phyloP scores from a whole-genome alignment of 1,140 invertebrate genomes.

The Ceratina australensis region DNA sequence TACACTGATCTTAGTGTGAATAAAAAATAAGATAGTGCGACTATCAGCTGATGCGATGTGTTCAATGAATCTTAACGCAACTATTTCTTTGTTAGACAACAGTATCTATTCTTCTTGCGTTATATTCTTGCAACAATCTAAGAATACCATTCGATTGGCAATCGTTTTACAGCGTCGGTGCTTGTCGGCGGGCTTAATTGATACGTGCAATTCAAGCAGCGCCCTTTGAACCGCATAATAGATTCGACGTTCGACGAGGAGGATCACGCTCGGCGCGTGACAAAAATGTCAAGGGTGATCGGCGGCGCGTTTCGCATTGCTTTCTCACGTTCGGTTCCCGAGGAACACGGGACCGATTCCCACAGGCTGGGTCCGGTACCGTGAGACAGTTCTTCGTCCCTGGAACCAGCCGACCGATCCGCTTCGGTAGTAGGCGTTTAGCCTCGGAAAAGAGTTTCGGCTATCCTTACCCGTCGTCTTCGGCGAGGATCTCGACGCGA shows the following conservation, averaged over 20 bases:
- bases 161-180: too few species aligned
- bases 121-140: too few species aligned
- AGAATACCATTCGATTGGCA: too few species aligned
- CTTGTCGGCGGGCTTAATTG: too few species aligned
- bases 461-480: neutral
- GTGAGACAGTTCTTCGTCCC: constrained; percentile 57
- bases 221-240: constrained; percentile 7
- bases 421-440: constrained; percentile 64
- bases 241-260: constrained; percentile 1
- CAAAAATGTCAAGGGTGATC: constrained; percentile 1
- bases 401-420: constrained; percentile 55
- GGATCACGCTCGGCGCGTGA: constrained; percentile 27
- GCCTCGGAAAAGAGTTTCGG: constrained; percentile 51
- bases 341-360: constrained; percentile 41
- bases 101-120: too few species aligned
- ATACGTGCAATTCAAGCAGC: too few species aligned
- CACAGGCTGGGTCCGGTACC: constrained; percentile 56
- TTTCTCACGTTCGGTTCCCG: constrained; percentile 48
- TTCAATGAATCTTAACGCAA: too few species aligned
- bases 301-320: constrained; percentile 11
- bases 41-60: too few species aligned
- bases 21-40: too few species aligned
- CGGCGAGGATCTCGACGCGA: constrained; percentile 14
- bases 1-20: too few species aligned
- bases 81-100: too few species aligned